Conservation (phyloP, 2,113 vertebrate species). For the Chlamydotis undulata region DNA sequence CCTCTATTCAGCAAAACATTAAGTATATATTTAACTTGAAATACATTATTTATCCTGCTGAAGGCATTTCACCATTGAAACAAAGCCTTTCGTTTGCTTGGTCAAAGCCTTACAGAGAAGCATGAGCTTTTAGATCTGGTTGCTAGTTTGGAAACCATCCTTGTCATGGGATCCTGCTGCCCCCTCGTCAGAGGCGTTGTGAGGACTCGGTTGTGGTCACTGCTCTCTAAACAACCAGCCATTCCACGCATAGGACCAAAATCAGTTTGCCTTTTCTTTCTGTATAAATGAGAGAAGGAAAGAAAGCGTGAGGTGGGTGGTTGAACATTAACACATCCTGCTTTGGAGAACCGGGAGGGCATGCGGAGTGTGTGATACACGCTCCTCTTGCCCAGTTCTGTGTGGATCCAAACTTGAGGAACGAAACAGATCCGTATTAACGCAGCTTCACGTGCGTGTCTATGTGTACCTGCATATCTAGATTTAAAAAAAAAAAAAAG, state of each 20-base stretch:
- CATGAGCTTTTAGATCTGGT: background rate
- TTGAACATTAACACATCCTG: background rate
- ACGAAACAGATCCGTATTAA: background rate
- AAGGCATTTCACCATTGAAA: background rate
- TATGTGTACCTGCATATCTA: background rate
- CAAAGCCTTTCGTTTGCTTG: background rate
- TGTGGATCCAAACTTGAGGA: background rate
- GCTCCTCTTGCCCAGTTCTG: background rate
- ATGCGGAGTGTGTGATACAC: accelerated
- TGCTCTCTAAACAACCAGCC: background rate
- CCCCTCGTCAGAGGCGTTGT: background rate
- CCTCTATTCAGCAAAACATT: background rate
- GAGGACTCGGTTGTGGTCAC: background rate
- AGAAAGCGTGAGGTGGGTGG: background rate
- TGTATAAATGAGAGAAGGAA: background rate
- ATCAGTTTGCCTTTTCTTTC: background rate
- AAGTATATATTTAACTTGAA: background rate
- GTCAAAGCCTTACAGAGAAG: background rate
- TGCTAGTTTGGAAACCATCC: background rate
- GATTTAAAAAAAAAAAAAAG: background rate
- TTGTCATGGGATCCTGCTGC: background rate
- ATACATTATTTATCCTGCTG: constrained; percentile 20
- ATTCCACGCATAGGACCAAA: background rate
- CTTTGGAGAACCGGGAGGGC: background rate
- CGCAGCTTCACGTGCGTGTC: background rate